Base-by-base conservation (phyloP, 92 coral and sea anemone genomes). In the Siderastrea radians region DNA sequence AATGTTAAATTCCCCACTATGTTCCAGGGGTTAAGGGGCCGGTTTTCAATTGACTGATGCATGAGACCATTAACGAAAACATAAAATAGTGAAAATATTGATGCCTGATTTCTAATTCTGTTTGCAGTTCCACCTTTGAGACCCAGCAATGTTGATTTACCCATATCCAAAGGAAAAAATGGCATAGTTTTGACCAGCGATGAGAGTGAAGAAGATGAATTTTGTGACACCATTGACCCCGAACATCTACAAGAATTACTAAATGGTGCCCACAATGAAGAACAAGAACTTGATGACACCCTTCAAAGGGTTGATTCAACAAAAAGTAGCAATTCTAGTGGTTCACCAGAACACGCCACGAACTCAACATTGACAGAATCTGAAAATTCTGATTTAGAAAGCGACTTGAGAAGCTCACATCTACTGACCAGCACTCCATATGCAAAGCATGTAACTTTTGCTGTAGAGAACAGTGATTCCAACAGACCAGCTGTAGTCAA, bases 191-290 rank as follows among this genome's bases (percentile, higher is more conserved):
- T 91, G 87, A 83, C 93, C 9, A 93, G 95, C 60, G 99, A 95
- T 6, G 97, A 95, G 26, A 94, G 96, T 81, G 99, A 91, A 55
- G 96, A 97, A 72, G 99, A 98, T 46, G 96, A 95, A 76, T 98
- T 95, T 86, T 98, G 99, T 87, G 99, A 98, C 88, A 90, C 98
- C 3, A 68, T 98, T 60, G 99, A 93, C 84, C 99, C 99, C 38
- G 99, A 97, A 83, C 93, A 93, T 86, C 75, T 97, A 74, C 84
- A 84, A 86, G 81, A 87, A 44, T 85, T 91, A 5, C 85, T 86
- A 63, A 90, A 87, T 77, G 96, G 91, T 64, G 69, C 74, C 61
- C 55, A 64, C 45, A 52, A n/a, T 59, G 71, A 79, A 75, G 59
- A 50, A 50, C 57, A 59, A 59, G 11, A 38, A 38, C 78, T 82